Conservation (phyloP, 1,140 invertebrate genomes). For the Drosophila lowei region DNA sequence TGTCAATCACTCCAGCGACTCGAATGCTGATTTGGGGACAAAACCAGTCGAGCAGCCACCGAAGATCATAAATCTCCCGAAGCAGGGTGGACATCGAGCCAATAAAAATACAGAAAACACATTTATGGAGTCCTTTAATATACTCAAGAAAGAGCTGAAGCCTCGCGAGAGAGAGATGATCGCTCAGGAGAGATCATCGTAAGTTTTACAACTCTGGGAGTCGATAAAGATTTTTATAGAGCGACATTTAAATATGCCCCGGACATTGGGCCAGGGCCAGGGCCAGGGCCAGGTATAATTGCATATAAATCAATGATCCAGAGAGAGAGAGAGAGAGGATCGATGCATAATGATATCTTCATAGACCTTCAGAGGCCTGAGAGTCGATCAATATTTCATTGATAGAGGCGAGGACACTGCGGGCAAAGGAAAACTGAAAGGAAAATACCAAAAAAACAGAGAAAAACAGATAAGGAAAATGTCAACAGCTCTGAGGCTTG, state of each 20-base stretch:
- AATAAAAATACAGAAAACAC: constrained; percentile 40
- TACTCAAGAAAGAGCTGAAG: constrained; percentile 30
- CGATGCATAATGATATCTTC: constrained; percentile 75
- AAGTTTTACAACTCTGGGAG: constrained; percentile 37
- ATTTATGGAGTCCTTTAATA: constrained; percentile 77
- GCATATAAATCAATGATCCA: constrained; percentile 72
- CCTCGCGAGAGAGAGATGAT: background rate
- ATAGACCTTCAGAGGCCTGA: constrained; percentile 26
- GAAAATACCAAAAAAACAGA: constrained; percentile 18
- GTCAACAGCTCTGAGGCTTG: constrained; percentile 65
- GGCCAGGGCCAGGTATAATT: constrained; percentile 40
- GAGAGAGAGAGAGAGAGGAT: constrained; percentile 8
- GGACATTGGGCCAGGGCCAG: constrained; percentile 13
- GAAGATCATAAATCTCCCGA: constrained; percentile 40
- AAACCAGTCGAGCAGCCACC: background rate
- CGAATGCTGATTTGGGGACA: constrained; percentile 39
- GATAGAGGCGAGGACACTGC: constrained; percentile 56
- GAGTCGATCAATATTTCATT: constrained; percentile 75
- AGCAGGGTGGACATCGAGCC: background rate
- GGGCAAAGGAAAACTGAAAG: constrained; percentile 40
- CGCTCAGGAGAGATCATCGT: constrained; percentile 17
- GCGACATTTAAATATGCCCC: constrained; percentile 63
- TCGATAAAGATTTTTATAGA: constrained; percentile 69
- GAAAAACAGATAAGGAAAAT: constrained; percentile 64
- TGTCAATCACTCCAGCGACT: constrained; percentile 30